A percentile compares a stretch with the other conserved stretches of the same genome.
Evolutionary conservation across 1,140 invertebrate species (phyloP).

Genomic region (Prorops nasuta): DNA sequence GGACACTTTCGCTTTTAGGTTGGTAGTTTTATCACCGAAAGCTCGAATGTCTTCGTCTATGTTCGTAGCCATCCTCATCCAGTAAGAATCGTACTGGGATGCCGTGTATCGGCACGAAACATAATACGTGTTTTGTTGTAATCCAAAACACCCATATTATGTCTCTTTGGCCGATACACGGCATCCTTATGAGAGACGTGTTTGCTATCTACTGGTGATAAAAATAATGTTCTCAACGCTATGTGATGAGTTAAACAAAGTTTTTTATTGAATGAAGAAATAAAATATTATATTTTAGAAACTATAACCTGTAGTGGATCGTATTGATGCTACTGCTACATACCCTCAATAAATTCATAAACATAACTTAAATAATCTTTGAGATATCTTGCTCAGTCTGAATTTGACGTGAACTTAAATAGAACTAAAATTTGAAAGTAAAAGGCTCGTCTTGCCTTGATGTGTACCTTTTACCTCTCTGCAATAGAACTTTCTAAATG

Average conservation of each 20-base stretch:
- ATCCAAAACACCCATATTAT: constrained; percentile 18
- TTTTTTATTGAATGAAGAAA: neutral
- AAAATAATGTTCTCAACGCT: constrained; percentile 12
- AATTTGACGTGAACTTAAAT: neutral
- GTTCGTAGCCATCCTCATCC: neutral
- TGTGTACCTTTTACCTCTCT: constrained; percentile 5
- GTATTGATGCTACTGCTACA: neutral
- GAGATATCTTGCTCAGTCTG: neutral
- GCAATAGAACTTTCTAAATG: constrained; percentile 33
- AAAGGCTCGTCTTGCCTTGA: constrained; percentile 1
- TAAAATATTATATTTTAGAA: constrained; percentile 6
- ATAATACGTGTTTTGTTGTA: constrained; percentile 11
- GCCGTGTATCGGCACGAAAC: constrained; percentile 20
- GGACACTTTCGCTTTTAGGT: neutral
- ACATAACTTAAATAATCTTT: neutral
- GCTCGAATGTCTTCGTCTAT: neutral
- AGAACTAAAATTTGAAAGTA: constrained; percentile 6
- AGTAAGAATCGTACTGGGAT: constrained; percentile 9
- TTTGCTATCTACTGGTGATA: constrained; percentile 20
- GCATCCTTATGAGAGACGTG: constrained; percentile 18
- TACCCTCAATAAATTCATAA: neutral
- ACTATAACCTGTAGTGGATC: neutral
- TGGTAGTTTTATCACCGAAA: neutral
- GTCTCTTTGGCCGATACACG: constrained; percentile 13
- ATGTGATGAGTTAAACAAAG: constrained; percentile 13